phyloP scores from a whole-genome alignment of 2,888 invertebrate species.

The Hanleya hanleyi region DNA sequence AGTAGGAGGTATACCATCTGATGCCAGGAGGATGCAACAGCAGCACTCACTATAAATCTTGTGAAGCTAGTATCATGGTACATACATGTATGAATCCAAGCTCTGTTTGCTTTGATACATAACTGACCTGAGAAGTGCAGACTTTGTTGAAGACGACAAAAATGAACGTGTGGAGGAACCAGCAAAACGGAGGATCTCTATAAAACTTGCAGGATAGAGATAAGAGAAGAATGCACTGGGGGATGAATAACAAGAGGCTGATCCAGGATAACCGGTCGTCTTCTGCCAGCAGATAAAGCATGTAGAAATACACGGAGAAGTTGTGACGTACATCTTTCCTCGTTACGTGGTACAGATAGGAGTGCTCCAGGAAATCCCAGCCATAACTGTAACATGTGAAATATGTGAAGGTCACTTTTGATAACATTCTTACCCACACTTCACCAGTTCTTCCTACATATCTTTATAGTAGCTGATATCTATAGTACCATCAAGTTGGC shows the following conservation, averaged over 20 bases:
- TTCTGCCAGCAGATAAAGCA: slow-evolving; percentile 82
- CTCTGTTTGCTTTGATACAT: too few relatives aligned
- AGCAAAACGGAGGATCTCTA: slow-evolving; percentile 84
- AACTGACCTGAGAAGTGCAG: slow-evolving; percentile 89
- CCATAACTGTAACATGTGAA: slow-evolving; percentile 80
- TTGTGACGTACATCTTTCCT: slow-evolving; percentile 94
- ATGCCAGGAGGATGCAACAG: too few relatives aligned
- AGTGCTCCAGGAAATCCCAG: slow-evolving; percentile 90
- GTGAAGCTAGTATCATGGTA: too few relatives aligned
- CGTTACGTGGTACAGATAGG: slow-evolving; percentile 91
- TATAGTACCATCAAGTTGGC: too few relatives aligned
- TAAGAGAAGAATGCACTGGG: slow-evolving; percentile 78
- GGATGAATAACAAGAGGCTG: slow-evolving; percentile 79
- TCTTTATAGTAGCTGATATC: too few relatives aligned
- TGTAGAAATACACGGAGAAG: slow-evolving; percentile 96
- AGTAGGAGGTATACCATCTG: too few relatives aligned
- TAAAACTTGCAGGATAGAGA: slow-evolving; percentile 62
- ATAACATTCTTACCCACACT: background rate
- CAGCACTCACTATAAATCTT: too few relatives aligned
- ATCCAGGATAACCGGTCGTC: slow-evolving; percentile 73
- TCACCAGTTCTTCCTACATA: too few relatives aligned
- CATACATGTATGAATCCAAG: too few relatives aligned
- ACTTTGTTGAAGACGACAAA: slow-evolving; percentile 97
- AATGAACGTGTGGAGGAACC: slow-evolving; percentile 88
- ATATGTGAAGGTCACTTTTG: background rate